Conservation (phyloP, 2,797 vertebrate genomes). For the Epinephelus coioides region DNA sequence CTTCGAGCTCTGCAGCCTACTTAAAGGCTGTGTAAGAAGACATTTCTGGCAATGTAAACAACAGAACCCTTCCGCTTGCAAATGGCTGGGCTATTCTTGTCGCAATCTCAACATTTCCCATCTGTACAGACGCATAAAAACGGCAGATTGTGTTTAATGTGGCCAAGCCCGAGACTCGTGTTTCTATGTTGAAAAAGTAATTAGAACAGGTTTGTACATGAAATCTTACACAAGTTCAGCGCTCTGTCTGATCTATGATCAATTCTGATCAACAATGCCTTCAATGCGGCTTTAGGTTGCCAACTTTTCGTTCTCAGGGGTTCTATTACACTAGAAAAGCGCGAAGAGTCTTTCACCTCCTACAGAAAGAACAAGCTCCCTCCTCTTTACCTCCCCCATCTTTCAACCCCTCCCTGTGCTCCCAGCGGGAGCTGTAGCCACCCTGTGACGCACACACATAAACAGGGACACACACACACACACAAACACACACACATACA, state of each 20-base stretch:
- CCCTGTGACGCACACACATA: conserved; percentile 56
- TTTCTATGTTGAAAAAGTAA: conserved; percentile 1
- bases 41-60: conserved; percentile 67
- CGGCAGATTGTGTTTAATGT: conserved; percentile 32
- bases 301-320: conserved; percentile 80
- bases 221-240: conserved; percentile 11
- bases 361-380: conserved; percentile 63
- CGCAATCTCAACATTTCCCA: conserved; percentile 53
- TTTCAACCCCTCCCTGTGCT: conserved; percentile 66
- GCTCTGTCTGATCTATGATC: conserved; percentile 15
- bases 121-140: conserved; percentile 39
- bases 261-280: conserved; percentile 46
- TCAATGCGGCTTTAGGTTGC: conserved; percentile 33
- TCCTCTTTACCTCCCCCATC: conserved; percentile 61
- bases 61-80: conserved; percentile 47
- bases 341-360: conserved; percentile 63
- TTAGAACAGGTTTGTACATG: neutral
- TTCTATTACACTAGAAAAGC: conserved; percentile 82
- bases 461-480: conserved; percentile 36
- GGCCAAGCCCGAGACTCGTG: conserved; percentile 16
- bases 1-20: conserved; percentile 52
- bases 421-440: conserved; percentile 71
- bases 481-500: conserved; percentile 41
- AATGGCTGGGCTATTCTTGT: conserved; percentile 60
- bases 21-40: conserved; percentile 66